Base-by-base conservation (phyloP, 2,113 vertebrate species). In the Mormyrus iriodes region DNA sequence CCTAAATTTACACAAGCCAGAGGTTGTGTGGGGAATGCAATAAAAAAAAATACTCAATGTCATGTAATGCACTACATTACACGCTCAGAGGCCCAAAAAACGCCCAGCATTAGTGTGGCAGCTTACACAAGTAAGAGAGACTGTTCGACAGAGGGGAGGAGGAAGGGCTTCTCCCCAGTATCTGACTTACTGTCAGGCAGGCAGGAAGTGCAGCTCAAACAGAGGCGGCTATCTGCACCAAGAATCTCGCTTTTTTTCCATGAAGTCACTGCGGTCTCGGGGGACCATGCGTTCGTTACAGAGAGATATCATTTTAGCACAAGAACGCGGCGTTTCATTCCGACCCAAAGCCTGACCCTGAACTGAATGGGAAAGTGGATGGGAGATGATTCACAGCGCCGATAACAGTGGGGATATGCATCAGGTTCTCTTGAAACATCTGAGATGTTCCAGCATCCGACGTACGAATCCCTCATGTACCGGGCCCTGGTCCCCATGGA, bases 161-260 rank as follows among this genome's bases (percentile, higher is more conserved):
- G 51, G 91, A 91, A 89, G 93, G 94, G 92, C 91, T 95, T 93
- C 95, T 95, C 93, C 94, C 69, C 13, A 51, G 89, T 83, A 69
- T 90, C 91, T 89, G 91, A 92, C 92, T 94, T 90, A 35, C 86
- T 79, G 90, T 92, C 88, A 27, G 91, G 92, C 90, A 89, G 91
- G 91, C 95, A 96, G 96, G 96, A 96, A 96, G 95, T 95, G 93
- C 93, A 91, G 90, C 94, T 93, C 89, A 95, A 93, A 95, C 90
- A 49, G 90, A 95, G 92, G 93, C 94, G 91, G 95, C 94, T 95
- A 95, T 96, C 95, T 94, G 92, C 87, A 91, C 92, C 89, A 93
- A 95, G 95, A 94, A 85, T 92, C 93, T 93, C 4, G 3, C 48
- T 55, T 92, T 93, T 94, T 96, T 96, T 96, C 95, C 96, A 96